Evolutionary conservation across 2,888 invertebrate genomes (phyloP), one percentile per base, ranked within the genome.

Genomic region (Dioctria rufipes): DNA sequence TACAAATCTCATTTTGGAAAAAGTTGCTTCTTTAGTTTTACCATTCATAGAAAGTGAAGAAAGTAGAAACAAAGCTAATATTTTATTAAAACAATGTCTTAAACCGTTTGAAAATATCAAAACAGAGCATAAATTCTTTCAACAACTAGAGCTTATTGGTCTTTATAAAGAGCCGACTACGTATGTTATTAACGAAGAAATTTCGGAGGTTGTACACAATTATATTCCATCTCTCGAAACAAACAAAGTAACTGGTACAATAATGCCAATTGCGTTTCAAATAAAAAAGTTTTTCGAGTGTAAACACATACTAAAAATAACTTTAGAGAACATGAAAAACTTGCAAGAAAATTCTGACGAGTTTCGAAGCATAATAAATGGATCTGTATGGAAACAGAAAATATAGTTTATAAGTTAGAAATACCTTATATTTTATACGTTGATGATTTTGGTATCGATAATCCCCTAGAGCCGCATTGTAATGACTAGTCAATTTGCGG

Each of bases 381-480:
- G 80, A 42, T 46, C n/a, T 39, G 63, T 78, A 65, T 82, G 82
- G 82, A 82, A 82, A 73, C 8, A 81, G 71, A 83, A 83, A 71
- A 65, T 37, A n/a, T n/a, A n/a, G n/a, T 39, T 9, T 40, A 54
- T 5, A 83, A 83, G 77, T 11, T 80, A 13, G 78, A 3, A 2
- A 11, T 39, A 77, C 82, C 83, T 3, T 82, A 66, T 5, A 51
- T 82, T 39, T 39, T 83, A 78, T 83, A 80, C 60, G 61, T 80
- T 37, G 83, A 83, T 83, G 82, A 83, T 13, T 83, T 83, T 79
- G 60, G 81, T 8, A 73, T 83, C 80, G 82, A 80, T 13, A 83
- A 83, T 73, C 82, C 80, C 6, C 69, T 82, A 43, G 81, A 79
- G 3, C 80, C 82, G 6, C 82, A 81, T 71, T 75, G 75, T 8